Conservation (phyloP, 2,888 invertebrate genomes). For the Leucophora obtusa region DNA sequence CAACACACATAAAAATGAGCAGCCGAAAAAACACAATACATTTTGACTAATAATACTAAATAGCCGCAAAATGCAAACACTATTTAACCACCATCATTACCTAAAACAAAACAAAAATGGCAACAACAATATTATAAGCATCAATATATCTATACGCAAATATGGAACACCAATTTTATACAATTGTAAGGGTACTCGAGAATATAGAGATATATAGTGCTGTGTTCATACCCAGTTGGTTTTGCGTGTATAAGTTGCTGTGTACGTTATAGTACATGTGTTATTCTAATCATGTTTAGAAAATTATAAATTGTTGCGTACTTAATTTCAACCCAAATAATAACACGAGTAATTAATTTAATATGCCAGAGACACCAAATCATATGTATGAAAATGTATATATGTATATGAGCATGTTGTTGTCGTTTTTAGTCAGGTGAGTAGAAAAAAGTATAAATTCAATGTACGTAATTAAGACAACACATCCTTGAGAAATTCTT, state of each 20-base stretch:
- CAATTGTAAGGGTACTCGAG: constrained; percentile 32
- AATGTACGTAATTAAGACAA: too few relatives aligned
- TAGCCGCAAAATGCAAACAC: constrained; percentile 65
- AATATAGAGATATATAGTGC: constrained; percentile 5
- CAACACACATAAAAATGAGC: constrained; percentile 25
- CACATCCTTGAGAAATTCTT: too few relatives aligned
- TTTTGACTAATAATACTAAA: constrained; percentile 74
- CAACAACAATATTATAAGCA: constrained; percentile 42
- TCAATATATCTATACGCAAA: constrained; percentile 41
- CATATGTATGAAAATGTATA: constrained; percentile 22
- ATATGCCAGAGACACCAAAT: constrained; percentile 73
- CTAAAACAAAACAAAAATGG: constrained; percentile 32
- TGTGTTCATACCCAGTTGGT: constrained; percentile 20
- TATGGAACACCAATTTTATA: constrained; percentile 14
- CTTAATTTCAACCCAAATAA: constrained; percentile 76
- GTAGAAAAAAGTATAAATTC: constrained; percentile 21
- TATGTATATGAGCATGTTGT: constrained; percentile 13
- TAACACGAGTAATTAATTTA: constrained; percentile 77
- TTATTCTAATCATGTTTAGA: constrained; percentile 75
- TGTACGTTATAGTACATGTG: constrained; percentile 66
- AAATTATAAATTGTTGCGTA: constrained; percentile 76
- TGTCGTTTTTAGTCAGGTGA: constrained; percentile 13
- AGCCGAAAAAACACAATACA: constrained; percentile 53
- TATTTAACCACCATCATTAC: constrained; percentile 65
- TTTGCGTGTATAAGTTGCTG: constrained; percentile 1